Base-by-base conservation (phyloP, 2,797 vertebrate species). In the Borostomias antarcticus region DNA sequence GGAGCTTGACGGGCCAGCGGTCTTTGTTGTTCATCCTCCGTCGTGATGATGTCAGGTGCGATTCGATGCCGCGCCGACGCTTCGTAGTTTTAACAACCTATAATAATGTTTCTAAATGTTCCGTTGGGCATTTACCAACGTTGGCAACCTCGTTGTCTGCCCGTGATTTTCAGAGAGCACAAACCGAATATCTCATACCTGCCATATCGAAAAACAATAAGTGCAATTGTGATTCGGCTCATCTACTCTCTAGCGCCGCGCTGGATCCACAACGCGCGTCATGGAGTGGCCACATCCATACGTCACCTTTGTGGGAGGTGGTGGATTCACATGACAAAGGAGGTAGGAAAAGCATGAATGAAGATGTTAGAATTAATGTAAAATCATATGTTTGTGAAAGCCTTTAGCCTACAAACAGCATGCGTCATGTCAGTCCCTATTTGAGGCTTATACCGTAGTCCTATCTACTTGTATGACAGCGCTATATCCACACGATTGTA, bases 21-120 rank as follows among this genome's bases (percentile, higher is more conserved):
- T 48, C 85, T 89, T 87, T 87, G 85, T 88, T 86, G 78, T 76
- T 64, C 69, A 66, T 48, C 71, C 35, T 77, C 43, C 29, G 37
- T 33, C 26, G 35, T 45, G 32, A 47, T 45, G 17, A 43, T 3
- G 58, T 75, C 87, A 89, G 88, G 87, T 91, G 85, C 64, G 76
- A 71, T 29, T 58, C 35, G 0, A 37, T 69, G 45, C 0, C 5
- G 21, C 11, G 29, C 29, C 23, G 47, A 21, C 40, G 58, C 21
- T 11, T 35, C 7, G 5, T n/a, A 19, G 32, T 17, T 30, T 26
- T 19, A 15, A 50, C 29, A 45, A 32, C 23, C 58, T 23, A 1
- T 13, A 43, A 15, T 17, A 17, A 59, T 45, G n/a, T 58, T 23
- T 25, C 23, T 2, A 40, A 43, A 5, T 0, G 61, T 40, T 30